Base-by-base conservation (phyloP, 2,888 invertebrate species). In the Eudasyphora cyanicolor region DNA sequence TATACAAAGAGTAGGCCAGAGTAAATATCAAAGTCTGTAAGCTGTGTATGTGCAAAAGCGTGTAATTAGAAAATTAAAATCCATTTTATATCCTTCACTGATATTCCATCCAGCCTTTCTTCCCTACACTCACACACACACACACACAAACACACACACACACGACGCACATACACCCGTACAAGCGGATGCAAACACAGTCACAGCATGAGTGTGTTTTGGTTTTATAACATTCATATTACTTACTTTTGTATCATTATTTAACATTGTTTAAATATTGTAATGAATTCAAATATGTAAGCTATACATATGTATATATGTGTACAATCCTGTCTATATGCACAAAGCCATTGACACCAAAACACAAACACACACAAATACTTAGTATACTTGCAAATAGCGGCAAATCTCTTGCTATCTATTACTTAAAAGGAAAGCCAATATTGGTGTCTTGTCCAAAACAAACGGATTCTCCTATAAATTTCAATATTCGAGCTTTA, bases 21-120 rank as follows among this genome's bases (percentile, higher is more conserved):
- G 4, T 57, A n/a, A 35, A 62, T 38, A 27, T 27, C 29, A 17
- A n/a, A n/a, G 35, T 35, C 17, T 75, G 21, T 67, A 3, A 57
- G n/a, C 76, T 24, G 42, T 70, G 32, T 35, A 60, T 83, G 73
- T 29, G 60, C 69, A 60, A 79, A 27, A 74, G 76, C 79, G 75
- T 81, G 84, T 84, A 84, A 84, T 84, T 84, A 84, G 84, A 84
- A 84, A 84, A 84, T 84, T 84, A 84, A 84, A 84, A 84, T 84
- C 78, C 78, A 78, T 75, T 84, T 81, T 81, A 81, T 81, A 84
- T 81, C 78, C 75, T 80, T 78, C 49, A 64, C 35, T 64, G 38
- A 38, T 38, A 64, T 24, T n/a, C 24, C 60, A 24, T 32, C 19
- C 10, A 64, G 35, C 17, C 62, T 32, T 64, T 32, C 62, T 35